phyloP scores from a whole-genome alignment of 35 echinoderm and acorn worm genomes.

The Nesometra sesokonis region DNA sequence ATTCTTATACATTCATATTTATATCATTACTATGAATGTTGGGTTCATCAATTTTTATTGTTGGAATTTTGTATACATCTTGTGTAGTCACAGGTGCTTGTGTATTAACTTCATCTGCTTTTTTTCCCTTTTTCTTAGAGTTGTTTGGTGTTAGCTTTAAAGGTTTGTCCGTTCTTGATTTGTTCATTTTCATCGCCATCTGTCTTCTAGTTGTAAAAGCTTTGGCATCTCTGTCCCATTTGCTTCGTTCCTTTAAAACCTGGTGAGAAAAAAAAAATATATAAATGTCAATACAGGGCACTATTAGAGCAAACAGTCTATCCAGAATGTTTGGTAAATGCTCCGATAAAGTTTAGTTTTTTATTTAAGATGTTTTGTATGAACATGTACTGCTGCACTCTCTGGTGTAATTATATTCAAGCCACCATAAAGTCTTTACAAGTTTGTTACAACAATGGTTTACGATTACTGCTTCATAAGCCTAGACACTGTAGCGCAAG shows the following conservation, averaged over 20 bases:
- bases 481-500: too few relatives aligned
- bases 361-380: too few relatives aligned
- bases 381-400: too few relatives aligned
- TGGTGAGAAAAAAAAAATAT: not conserved
- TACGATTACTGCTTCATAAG: too few relatives aligned
- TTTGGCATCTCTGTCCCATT: constrained; percentile 69
- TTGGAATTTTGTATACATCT: not conserved
- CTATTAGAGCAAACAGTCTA: not conserved
- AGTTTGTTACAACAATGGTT: too few relatives aligned
- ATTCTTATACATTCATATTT: too few relatives aligned
- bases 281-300: not conserved
- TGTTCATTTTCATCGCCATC: constrained; percentile 71
- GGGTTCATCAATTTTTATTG: not conserved
- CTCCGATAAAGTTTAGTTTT: too few relatives aligned
- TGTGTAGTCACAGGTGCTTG: not conserved
- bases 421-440: too few relatives aligned
- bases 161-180: constrained; percentile 57
- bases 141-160: not conserved
- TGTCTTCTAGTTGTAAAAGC: constrained; percentile 51
- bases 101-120: not conserved
- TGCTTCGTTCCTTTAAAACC: constrained; percentile 61
- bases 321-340: too few relatives aligned
- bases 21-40: too few relatives aligned
- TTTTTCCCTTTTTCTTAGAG: not conserved
- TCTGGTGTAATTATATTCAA: too few relatives aligned